A percentile compares a stretch with the other conserved stretches of the same genome.
Evolutionary conservation across 1,140 invertebrate species (phyloP).

Genomic region (Andricus grossulariae): DNA sequence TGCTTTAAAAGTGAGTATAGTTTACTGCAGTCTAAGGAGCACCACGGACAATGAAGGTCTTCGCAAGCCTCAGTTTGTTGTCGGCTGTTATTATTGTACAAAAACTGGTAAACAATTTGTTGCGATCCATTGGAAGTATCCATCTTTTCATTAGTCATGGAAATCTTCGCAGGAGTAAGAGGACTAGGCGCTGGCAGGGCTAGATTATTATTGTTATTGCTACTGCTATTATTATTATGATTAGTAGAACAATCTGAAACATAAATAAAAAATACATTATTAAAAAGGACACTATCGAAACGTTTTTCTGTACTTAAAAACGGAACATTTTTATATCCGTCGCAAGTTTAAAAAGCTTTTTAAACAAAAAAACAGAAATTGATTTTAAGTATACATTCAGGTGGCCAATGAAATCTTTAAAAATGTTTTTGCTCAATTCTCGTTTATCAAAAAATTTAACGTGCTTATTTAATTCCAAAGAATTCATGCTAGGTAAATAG

Average conservation of each 20-base stretch:
- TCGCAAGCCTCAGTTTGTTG: constrained; percentile 96
- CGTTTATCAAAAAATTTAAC: too few species aligned
- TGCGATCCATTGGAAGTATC: constrained; percentile 67
- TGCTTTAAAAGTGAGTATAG: constrained; percentile 95
- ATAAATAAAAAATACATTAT: constrained; percentile 31
- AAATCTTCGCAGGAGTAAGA: constrained; percentile 65
- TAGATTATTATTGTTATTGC: constrained; percentile 68
- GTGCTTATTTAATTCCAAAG: too few species aligned
- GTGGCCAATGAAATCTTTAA: too few species aligned
- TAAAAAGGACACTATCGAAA: not conserved
- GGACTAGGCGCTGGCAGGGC: constrained; percentile 69
- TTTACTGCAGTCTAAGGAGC: constrained; percentile 90
- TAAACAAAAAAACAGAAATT: too few species aligned
- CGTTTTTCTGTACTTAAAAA: not conserved
- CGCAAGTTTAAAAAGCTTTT: too few species aligned
- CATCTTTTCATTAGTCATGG: constrained; percentile 60
- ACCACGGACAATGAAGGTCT: constrained; percentile 96
- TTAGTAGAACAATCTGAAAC: constrained; percentile 68
- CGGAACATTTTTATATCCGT: too few species aligned
- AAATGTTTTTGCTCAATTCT: too few species aligned
- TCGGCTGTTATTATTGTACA: constrained; percentile 95
- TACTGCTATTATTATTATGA: constrained; percentile 61
- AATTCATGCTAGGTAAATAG: too few species aligned
- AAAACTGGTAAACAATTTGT: constrained; percentile 95
- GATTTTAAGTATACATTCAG: too few species aligned